Base-by-base conservation (phyloP, 2,888 invertebrate species). In the Polyommatus iphigenia region DNA sequence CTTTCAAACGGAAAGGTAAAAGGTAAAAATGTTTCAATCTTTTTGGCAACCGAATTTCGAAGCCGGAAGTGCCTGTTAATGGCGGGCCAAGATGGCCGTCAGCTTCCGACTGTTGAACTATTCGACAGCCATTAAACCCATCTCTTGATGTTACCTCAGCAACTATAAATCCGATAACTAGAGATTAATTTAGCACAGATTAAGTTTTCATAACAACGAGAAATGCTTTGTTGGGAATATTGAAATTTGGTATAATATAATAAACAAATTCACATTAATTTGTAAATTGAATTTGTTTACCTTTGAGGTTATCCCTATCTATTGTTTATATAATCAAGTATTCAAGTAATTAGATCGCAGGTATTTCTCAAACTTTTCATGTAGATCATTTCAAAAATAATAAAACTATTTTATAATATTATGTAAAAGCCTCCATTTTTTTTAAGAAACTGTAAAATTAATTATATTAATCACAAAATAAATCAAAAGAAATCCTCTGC, bases 61-160 rank as follows among this genome's bases (percentile, higher is more conserved):
- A 67, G 73, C 78, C 77, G 72, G 77, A 77, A 73, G 77, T 20
- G 59, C 15, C 73, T 77, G 77, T 32, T 77, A 73, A 73, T 77
- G 77, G 77, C 72, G 10, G 18, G 18, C 50, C 41, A 73, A 77
- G 73, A 78, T 75, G 78, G 76, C 76, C 71, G 78, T 76, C 62
- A 71, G 76, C 76, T 72, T 79, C 79, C 36, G 76, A 78, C 76
- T 67, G 67, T 15, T 67, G 6, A 73, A 73, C 73, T 73, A 50
- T 73, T 73, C 50, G 73, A 73, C 24, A 50, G 73, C 50, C 73
- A 46, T 24, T 73, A 73, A 72, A 50, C 24, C 50, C 50, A 73
- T 41, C 73, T 73, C 50, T 67, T 67, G 29, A 67, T 67, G 67
- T 67, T 67, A 67, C 67, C 67, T 67, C 7, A 29, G 67, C 29